phyloP scores from a whole-genome alignment of 2,888 invertebrate species.

The Drosophila falleni region DNA sequence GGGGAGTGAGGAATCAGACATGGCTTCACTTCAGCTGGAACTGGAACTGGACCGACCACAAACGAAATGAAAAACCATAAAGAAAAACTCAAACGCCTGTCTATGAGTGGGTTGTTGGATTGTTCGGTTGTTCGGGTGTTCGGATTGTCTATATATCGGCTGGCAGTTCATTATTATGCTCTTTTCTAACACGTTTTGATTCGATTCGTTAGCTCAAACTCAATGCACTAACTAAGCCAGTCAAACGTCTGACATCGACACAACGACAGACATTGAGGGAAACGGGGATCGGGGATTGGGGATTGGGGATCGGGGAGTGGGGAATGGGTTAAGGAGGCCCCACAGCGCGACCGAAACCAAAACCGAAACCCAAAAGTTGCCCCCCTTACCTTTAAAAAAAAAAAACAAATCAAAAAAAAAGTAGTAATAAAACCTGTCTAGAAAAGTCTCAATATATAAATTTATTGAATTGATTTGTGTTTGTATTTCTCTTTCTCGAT shows the following conservation, averaged over 20 bases:
- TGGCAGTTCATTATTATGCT: conserved; percentile 70
- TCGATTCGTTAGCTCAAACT: conserved; percentile 59
- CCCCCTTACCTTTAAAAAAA: neutral
- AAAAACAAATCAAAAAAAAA: conserved; percentile 16
- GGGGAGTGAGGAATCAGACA: conserved; percentile 5
- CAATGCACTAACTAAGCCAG: conserved; percentile 64
- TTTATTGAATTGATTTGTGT: conserved; percentile 75
- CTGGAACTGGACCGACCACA: conserved; percentile 58
- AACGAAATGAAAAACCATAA: conserved; percentile 62
- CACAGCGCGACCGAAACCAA: conserved; percentile 47
- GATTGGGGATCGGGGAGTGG: too few relatives aligned
- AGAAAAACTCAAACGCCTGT: conserved; percentile 51
- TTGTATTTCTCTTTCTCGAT: conserved; percentile 54
- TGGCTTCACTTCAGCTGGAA: conserved; percentile 42
- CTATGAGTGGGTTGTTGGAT: conserved; percentile 32
- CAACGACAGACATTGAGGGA: neutral
- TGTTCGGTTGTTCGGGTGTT: conserved; percentile 20
- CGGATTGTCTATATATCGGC: conserved; percentile 16
- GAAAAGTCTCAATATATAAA: conserved; percentile 47
- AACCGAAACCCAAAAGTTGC: conserved; percentile 27
- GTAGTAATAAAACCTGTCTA: conserved; percentile 55
- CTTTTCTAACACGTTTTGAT: conserved; percentile 71
- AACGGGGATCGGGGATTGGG: too few relatives aligned
- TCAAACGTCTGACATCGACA: conserved; percentile 22
- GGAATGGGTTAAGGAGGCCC: conserved; percentile 23